phyloP scores from a whole-genome alignment of 2,888 invertebrate genomes.

The Crepidodera aurea region DNA sequence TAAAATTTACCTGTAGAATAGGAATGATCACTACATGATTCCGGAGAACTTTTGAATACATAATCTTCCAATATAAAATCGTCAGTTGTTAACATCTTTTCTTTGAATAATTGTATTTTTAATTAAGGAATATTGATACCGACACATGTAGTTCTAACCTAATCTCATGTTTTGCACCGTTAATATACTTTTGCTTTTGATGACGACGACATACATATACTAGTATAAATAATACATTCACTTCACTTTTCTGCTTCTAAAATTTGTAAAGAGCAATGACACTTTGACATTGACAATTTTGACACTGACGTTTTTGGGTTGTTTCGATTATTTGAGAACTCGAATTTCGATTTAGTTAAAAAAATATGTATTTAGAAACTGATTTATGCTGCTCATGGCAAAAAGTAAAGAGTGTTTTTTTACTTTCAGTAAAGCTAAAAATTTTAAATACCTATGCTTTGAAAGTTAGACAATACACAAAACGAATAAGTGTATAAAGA shows the following conservation, averaged over 20 bases:
- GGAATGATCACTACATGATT: conserved; percentile 54
- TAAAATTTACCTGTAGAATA: conserved; percentile 51
- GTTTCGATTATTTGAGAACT: too few relatives aligned
- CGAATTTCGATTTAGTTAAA: too few relatives aligned
- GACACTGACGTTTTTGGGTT: too few relatives aligned
- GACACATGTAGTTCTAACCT: conserved; percentile 15
- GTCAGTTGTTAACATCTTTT: conserved; percentile 53
- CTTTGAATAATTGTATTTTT: conserved; percentile 6
- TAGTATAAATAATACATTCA: neutral
- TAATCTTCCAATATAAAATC: conserved; percentile 52
- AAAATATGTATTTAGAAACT: too few relatives aligned
- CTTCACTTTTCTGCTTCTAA: neutral
- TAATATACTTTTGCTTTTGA: conserved; percentile 18
- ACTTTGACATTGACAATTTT: neutral
- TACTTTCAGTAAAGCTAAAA: too few relatives aligned
- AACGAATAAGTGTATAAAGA: too few relatives aligned
- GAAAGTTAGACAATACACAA: too few relatives aligned
- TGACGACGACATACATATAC: conserved; percentile 17
- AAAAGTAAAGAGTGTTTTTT: too few relatives aligned
- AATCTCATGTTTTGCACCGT: conserved; percentile 19
- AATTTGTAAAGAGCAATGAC: neutral
- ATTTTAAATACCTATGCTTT: too few relatives aligned
- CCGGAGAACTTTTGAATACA: conserved; percentile 55
- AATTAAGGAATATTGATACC: neutral
- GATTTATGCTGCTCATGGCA: too few relatives aligned